These are phyloP conservation scores for Leguminivora glycinivorella DNA, from an alignment of 1,140 invertebrate genomes.

Conservation along the genomic window DNA sequence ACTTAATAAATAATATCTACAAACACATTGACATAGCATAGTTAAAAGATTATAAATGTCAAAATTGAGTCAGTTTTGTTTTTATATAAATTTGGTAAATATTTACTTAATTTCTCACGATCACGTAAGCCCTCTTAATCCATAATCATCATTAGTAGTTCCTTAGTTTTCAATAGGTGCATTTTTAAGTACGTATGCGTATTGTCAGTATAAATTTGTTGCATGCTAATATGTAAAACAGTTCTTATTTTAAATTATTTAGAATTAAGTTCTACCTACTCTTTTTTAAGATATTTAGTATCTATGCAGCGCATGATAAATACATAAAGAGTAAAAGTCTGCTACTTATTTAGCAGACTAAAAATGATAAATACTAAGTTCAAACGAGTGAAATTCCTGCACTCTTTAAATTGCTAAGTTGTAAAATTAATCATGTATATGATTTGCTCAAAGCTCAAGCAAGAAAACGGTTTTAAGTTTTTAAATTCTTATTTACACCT, in stretches of 20 bases:
- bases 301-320: conserved; percentile 4
- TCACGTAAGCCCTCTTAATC: not conserved
- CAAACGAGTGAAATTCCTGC: not conserved
- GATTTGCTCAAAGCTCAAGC: conserved; percentile 20
- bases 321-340: not conserved
- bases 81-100: not conserved
- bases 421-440: not conserved
- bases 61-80: not conserved
- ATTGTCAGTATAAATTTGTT: conserved; percentile 35
- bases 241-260: conserved; percentile 28
- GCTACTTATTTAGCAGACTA: not conserved
- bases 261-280: conserved; percentile 20
- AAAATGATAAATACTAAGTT: not conserved
- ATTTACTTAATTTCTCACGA: not conserved
- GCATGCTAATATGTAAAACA: conserved; percentile 37
- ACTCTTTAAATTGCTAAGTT: not conserved
- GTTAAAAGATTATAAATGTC: not conserved
- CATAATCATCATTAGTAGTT: conserved; percentile 42
- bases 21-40: not conserved
- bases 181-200: conserved; percentile 44
- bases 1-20: not conserved
- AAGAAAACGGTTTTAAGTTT: not conserved
- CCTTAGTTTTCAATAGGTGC: conserved; percentile 57
- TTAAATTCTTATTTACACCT: not conserved
- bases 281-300: conserved; percentile 17